A percentile compares a stretch with the other conserved stretches of the same genome.
Conservation (phyloP, 2,888 invertebrate genomes). For the Villa cingulata region DNA sequence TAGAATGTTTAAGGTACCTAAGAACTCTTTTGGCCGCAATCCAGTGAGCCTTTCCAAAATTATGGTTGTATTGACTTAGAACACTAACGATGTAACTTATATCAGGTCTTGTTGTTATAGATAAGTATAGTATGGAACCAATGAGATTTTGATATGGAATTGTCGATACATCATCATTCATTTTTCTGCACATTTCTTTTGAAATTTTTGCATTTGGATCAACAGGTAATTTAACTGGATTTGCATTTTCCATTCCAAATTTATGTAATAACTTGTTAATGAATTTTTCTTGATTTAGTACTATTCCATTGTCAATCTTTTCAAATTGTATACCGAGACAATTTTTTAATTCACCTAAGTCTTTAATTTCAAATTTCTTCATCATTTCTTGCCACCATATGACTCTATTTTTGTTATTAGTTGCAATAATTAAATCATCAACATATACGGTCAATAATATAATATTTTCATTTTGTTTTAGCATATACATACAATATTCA, state of each 20-base stretch:
- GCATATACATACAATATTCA: too few relatives aligned
- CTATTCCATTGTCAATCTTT: neutral
- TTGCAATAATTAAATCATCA: neutral
- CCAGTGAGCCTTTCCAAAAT: slow-evolving; percentile 10
- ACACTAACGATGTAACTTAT: slow-evolving; percentile 11
- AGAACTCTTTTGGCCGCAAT: too few relatives aligned
- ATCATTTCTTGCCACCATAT: neutral
- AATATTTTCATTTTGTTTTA: too few relatives aligned
- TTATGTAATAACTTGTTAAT: neutral
- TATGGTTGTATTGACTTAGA: slow-evolving; percentile 14
- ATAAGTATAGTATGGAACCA: slow-evolving; percentile 14
- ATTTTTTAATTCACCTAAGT: neutral
- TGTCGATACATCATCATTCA: neutral
- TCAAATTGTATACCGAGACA: neutral
- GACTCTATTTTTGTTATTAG: neutral
- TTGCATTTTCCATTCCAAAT: neutral
- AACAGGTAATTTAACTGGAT: neutral
- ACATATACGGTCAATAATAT: neutral
- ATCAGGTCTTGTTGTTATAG: slow-evolving; percentile 13
- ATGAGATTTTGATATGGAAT: slow-evolving; percentile 13
- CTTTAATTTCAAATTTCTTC: neutral
- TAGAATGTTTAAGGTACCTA: too few relatives aligned
- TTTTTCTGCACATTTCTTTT: neutral
- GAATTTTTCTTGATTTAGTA: neutral
- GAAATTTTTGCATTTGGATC: neutral